phyloP scores from a whole-genome alignment of 2,797 vertebrate genomes.

The Chiloscyllium punctatum region DNA sequence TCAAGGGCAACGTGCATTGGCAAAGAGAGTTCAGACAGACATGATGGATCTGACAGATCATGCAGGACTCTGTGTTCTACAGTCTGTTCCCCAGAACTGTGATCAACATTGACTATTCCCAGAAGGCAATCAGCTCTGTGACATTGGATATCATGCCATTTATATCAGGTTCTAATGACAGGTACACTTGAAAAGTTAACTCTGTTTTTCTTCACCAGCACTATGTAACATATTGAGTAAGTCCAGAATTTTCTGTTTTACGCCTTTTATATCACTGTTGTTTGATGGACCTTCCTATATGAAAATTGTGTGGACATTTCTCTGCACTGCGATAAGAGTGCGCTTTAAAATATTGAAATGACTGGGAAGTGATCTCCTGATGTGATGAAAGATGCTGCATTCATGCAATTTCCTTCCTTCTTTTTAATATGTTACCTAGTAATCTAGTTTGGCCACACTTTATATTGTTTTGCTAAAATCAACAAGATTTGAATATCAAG shows the following conservation, averaged over 20 bases:
- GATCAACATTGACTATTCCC: no score
- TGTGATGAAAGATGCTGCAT: background rate
- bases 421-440: background rate
- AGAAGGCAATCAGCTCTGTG: no score
- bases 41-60: no score
- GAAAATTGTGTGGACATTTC: background rate
- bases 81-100: no score
- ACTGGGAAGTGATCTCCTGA: background rate
- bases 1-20: no score
- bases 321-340: background rate
- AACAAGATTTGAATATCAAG: background rate
- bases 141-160: background rate
- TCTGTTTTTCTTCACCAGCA: background rate
- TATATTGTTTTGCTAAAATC: background rate
- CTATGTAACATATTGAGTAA: background rate
- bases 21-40: no score
- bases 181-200: background rate
- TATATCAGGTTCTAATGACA: background rate
- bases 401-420: background rate
- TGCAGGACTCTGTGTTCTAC: no score
- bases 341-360: background rate
- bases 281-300: background rate
- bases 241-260: background rate
- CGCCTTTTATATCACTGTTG: background rate
- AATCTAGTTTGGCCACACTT: background rate